Percentiles rank a stretch among this genome's conserved stretches.
These are phyloP conservation scores for Molossus alvarezi DNA, from an alignment of 2,797 vertebrate genomes.

Conservation along the genomic window DNA sequence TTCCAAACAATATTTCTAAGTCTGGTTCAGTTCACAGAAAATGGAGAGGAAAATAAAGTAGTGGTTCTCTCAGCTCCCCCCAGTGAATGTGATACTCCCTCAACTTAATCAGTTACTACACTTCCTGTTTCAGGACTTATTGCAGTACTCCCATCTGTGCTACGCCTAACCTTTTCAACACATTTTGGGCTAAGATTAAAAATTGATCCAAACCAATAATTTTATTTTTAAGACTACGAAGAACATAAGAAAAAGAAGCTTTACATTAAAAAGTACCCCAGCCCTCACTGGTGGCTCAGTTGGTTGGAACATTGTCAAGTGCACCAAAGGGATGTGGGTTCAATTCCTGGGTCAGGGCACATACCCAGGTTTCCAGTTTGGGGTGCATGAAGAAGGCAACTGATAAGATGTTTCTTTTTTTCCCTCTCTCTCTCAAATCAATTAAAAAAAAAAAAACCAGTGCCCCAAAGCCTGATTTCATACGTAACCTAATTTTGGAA, in stretches of 20 bases:
- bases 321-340: not conserved
- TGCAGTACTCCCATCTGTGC: not conserved
- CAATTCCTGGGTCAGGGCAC: not conserved
- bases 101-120: not conserved
- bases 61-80: not conserved
- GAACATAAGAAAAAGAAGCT: slow-evolving; percentile 23
- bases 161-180: not conserved
- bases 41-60: not conserved
- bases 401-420: not conserved
- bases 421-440: not conserved
- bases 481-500: not conserved
- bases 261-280: not conserved
- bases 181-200: not conserved
- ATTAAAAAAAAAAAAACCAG: not conserved
- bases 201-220: slow-evolving; percentile 23
- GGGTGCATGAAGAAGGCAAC: not conserved
- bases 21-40: not conserved
- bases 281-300: not conserved
- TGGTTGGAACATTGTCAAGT: not conserved
- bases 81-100: accelerated
- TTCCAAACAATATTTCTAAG: slow-evolving; percentile 27
- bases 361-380: not conserved
- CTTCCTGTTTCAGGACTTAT: not conserved
- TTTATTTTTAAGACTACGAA: slow-evolving; percentile 36
- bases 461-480: not conserved